Evolutionary conservation across 2,888 invertebrate genomes (phyloP).

Genomic region (Temnothorax ravouxi): DNA sequence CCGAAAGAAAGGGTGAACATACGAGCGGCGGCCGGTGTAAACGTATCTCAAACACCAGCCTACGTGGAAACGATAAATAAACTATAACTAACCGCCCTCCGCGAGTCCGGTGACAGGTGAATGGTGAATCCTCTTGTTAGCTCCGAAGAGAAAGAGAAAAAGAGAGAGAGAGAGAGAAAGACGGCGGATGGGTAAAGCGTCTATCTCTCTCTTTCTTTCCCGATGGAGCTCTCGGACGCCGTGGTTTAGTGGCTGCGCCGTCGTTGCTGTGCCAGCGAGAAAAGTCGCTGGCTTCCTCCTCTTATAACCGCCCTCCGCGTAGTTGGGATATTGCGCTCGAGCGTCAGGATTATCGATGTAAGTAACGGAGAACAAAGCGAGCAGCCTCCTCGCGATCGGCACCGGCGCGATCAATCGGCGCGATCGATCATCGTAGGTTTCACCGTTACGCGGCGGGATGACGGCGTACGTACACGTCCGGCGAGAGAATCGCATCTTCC

Average conservation of each 20-base stretch:
- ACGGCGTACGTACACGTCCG: background rate
- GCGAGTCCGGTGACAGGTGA: constrained; percentile 84
- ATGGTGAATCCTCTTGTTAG: constrained; percentile 86
- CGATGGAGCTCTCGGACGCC: background rate
- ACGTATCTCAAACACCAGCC: constrained; percentile 82
- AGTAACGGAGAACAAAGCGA: constrained; percentile 76
- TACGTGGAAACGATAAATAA: constrained; percentile 86
- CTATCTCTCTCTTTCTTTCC: constrained; percentile 15
- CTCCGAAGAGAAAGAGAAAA: constrained; percentile 71
- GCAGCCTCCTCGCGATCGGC: constrained; percentile 67
- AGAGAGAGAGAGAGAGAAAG: constrained; percentile 8
- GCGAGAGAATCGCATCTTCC: constrained; percentile 16
- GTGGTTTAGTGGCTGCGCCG: constrained; percentile 19
- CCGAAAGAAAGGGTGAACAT: constrained; percentile 80
- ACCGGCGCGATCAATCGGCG: constrained; percentile 70
- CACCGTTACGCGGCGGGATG: constrained; percentile 17
- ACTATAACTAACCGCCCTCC: constrained; percentile 86
- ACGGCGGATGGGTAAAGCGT: background rate
- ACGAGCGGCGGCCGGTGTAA: constrained; percentile 79
- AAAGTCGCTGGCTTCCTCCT: constrained; percentile 71
- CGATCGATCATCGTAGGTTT: constrained; percentile 68
- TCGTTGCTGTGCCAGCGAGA: constrained; percentile 63
- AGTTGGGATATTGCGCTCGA: constrained; percentile 70
- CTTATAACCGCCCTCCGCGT: constrained; percentile 67
- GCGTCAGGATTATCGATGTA: constrained; percentile 72